These are phyloP conservation scores for Thaumetopoea pityocampa DNA, from an alignment of 1,140 invertebrate genomes.

Conservation along the genomic window DNA sequence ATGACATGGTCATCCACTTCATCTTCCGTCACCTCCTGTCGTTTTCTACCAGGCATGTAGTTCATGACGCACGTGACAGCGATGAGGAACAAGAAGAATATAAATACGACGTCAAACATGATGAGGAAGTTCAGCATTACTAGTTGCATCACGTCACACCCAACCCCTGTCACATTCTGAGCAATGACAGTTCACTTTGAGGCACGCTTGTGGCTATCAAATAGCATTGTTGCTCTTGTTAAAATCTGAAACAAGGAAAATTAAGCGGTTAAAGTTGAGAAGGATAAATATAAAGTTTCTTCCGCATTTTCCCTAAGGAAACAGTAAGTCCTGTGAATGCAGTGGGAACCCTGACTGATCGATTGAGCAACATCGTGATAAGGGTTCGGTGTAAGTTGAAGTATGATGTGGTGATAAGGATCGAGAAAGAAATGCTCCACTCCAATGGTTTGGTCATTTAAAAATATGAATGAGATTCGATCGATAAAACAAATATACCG, in stretches of 20 bases:
- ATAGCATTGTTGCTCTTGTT: conserved; percentile 12
- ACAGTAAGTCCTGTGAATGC: too few relatives aligned
- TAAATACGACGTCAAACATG: conserved; percentile 91
- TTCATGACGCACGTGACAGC: conserved; percentile 88
- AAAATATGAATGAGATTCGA: too few relatives aligned
- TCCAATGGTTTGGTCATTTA: too few relatives aligned
- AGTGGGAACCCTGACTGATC: too few relatives aligned
- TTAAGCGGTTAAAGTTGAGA: too few relatives aligned
- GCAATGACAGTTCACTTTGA: conserved; percentile 17
- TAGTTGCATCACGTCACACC: conserved; percentile 81
- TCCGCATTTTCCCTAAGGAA: too few relatives aligned
- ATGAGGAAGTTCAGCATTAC: conserved; percentile 89
- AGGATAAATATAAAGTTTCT: too few relatives aligned
- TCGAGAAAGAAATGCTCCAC: too few relatives aligned
- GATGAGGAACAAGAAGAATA: conserved; percentile 89
- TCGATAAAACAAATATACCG: too few relatives aligned
- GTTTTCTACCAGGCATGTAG: conserved; percentile 79
- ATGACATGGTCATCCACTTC: conserved; percentile 68
- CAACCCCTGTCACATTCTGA: conserved; percentile 49
- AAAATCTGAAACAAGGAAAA: conserved; percentile 25
- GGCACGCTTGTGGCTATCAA: conserved; percentile 7
- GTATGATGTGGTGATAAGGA: too few relatives aligned
- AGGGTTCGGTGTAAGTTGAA: too few relatives aligned
- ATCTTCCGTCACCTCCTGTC: conserved; percentile 52
- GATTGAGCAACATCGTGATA: too few relatives aligned